phyloP scores from a whole-genome alignment of 2,888 invertebrate genomes.

The Athalia cordata region DNA sequence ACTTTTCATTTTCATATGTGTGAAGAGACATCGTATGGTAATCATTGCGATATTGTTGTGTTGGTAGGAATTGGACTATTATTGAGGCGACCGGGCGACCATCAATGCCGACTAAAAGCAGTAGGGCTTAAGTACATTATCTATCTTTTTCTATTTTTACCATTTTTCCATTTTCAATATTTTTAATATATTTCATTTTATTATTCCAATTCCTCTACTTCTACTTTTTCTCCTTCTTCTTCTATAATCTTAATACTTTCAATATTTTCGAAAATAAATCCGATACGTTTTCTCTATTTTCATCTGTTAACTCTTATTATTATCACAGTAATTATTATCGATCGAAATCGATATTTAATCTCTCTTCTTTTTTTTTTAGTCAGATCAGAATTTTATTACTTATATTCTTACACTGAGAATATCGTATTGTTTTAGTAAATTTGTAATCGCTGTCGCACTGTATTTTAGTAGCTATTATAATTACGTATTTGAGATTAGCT shows the following conservation, averaged over 20 bases:
- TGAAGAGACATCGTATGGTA: slow-evolving; percentile 27
- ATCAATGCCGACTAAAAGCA: slow-evolving; percentile 72
- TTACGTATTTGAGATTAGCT: too few relatives aligned
- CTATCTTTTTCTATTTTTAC: slow-evolving; percentile 50
- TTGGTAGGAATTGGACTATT: slow-evolving; percentile 72
- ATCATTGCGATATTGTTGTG: slow-evolving; percentile 63
- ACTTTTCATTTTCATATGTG: slow-evolving; percentile 2
- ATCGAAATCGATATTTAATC: too few relatives aligned
- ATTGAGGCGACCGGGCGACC: slow-evolving; percentile 69
- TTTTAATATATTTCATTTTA: slow-evolving; percentile 27
- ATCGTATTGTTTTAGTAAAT: not conserved
- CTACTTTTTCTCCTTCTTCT: slow-evolving; percentile 10
- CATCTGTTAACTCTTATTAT: not conserved
- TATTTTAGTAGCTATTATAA: too few relatives aligned
- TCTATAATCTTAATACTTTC: slow-evolving; percentile 14
- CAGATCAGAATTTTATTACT: not conserved
- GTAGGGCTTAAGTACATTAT: slow-evolving; percentile 70
- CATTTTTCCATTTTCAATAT: slow-evolving; percentile 42
- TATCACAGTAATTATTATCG: not conserved
- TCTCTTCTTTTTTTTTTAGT: not conserved
- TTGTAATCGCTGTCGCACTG: too few relatives aligned
- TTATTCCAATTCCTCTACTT: slow-evolving; percentile 38
- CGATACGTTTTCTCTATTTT: not conserved
- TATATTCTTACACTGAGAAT: not conserved
- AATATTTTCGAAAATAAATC: slow-evolving; percentile 6